Evolutionary conservation across 2,888 invertebrate genomes (phyloP).

Genomic region (Nymphalis c-album): DNA sequence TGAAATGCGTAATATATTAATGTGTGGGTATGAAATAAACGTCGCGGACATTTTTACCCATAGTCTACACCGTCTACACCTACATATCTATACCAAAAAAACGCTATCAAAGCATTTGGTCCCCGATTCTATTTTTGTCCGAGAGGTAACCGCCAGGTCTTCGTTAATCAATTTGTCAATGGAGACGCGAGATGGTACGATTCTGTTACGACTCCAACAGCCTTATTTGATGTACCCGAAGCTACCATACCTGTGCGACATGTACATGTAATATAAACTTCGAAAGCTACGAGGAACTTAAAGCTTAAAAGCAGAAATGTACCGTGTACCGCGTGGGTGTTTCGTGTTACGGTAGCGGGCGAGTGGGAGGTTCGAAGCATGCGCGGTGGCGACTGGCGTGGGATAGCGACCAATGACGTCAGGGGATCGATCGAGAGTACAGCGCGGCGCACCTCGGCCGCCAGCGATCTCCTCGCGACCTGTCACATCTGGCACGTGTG

Average conservation of each 20-base stretch:
- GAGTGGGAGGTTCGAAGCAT: conserved; percentile 44
- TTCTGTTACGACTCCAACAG: conserved; percentile 43
- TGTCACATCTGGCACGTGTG: conserved; percentile 61
- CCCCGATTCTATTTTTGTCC: conserved; percentile 39
- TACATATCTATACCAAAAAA: too few relatives aligned
- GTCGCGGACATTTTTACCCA: too few relatives aligned
- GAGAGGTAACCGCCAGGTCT: conserved; percentile 41
- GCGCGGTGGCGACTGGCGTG: conserved; percentile 48
- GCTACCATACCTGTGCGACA: background rate
- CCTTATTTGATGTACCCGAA: conserved; percentile 15
- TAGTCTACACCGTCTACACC: too few relatives aligned
- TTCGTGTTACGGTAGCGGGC: conserved; percentile 25
- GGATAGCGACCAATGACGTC: conserved; percentile 66
- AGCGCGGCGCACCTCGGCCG: conserved; percentile 41
- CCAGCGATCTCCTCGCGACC: conserved; percentile 46
- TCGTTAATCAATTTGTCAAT: conserved; percentile 74
- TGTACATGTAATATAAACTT: conserved; percentile 14
- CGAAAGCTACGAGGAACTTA: background rate
- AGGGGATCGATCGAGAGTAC: conserved; percentile 63
- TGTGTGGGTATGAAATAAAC: too few relatives aligned
- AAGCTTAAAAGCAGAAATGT: conserved; percentile 42
- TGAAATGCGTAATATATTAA: too few relatives aligned
- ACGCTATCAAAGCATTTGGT: conserved; percentile 2
- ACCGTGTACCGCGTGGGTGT: conserved; percentile 7
- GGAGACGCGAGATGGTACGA: conserved; percentile 51